Percentiles rank a stretch among this genome's conserved stretches.
Evolutionary conservation across 1,140 invertebrate genomes (phyloP).

Genomic region (Drosophila kanapiae): DNA sequence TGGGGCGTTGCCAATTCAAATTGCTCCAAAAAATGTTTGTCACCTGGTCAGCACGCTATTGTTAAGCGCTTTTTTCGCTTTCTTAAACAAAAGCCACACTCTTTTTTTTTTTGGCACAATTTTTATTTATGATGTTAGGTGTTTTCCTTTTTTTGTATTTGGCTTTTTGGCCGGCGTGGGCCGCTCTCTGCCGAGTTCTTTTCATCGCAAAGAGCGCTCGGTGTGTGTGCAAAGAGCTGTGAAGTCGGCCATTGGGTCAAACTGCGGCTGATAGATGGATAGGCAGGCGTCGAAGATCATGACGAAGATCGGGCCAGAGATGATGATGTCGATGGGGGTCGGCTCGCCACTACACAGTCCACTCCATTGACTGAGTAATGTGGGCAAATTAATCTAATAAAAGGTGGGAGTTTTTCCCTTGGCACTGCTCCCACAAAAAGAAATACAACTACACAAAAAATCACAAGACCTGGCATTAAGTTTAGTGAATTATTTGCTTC

Average conservation of each 20-base stretch:
- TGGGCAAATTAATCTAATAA: slow-evolving; percentile 80
- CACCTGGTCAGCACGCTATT: slow-evolving; percentile 41
- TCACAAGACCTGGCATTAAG: slow-evolving; percentile 36
- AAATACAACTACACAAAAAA: slow-evolving; percentile 1
- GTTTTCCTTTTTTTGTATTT: slow-evolving; percentile 19
- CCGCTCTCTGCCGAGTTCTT: slow-evolving; percentile 28
- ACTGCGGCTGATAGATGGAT: slow-evolving; percentile 74
- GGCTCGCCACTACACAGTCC: slow-evolving; percentile 8
- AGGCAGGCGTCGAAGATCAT: slow-evolving; percentile 69
- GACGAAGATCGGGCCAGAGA: slow-evolving; percentile 40
- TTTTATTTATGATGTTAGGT: slow-evolving; percentile 45
- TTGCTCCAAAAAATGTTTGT: slow-evolving; percentile 68
- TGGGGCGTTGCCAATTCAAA: slow-evolving; percentile 76
- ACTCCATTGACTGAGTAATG: slow-evolving; percentile 63
- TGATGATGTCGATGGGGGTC: slow-evolving; percentile 60
- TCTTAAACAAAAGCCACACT: slow-evolving; percentile 40
- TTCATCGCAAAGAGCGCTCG: slow-evolving; percentile 15
- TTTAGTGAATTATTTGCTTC: slow-evolving; percentile 58
- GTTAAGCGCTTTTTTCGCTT: slow-evolving; percentile 40
- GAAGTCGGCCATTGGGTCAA: slow-evolving; percentile 82
- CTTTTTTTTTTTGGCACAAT: slow-evolving; percentile 40
- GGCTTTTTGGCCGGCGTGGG: slow-evolving; percentile 35
- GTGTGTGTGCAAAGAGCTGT: slow-evolving; percentile 67
- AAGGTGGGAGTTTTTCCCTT: slow-evolving; percentile 69
- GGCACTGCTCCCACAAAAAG: slow-evolving; percentile 16